Percentiles rank a stretch among this genome's conserved stretches.
Evolutionary conservation across 2,797 vertebrate species (phyloP).

Genomic region (Gobio occitaniae): DNA sequence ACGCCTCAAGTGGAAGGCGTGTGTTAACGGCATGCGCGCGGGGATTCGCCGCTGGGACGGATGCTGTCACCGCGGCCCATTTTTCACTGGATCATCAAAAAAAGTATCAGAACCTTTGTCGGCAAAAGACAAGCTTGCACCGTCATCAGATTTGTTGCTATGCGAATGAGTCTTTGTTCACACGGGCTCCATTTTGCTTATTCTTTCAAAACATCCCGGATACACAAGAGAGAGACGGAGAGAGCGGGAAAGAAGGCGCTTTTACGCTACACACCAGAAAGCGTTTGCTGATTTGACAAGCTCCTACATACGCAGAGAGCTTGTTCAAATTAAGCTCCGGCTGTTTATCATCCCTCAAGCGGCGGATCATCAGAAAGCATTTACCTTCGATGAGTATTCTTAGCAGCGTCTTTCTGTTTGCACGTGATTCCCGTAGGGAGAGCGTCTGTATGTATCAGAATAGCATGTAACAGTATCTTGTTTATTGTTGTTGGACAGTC

Average conservation of each 20-base stretch:
- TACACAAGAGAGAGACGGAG: slow-evolving; percentile 8
- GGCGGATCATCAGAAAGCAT: neutral
- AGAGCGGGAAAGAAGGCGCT: slow-evolving; percentile 18
- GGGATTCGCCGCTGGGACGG: slow-evolving; percentile 61
- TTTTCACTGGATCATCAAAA: slow-evolving; percentile 75
- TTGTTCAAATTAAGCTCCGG: slow-evolving; percentile 37
- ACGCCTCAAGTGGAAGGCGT: neutral
- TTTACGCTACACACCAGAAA: slow-evolving; percentile 36
- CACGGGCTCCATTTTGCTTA: slow-evolving; percentile 79
- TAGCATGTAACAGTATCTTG: slow-evolving; percentile 5
- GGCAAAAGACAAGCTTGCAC: slow-evolving; percentile 76
- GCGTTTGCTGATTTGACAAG: slow-evolving; percentile 34
- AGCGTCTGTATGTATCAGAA: neutral
- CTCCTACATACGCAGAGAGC: slow-evolving; percentile 22
- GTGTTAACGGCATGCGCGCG: slow-evolving; percentile 27
- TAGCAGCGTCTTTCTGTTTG: neutral
- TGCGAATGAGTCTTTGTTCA: slow-evolving; percentile 74
- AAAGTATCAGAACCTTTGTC: slow-evolving; percentile 73
- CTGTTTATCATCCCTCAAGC: slow-evolving; percentile 35
- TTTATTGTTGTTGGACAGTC: slow-evolving; percentile 30
- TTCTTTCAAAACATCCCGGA: slow-evolving; percentile 65
- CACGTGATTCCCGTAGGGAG: neutral
- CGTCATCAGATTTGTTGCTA: slow-evolving; percentile 80
- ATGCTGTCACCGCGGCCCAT: slow-evolving; percentile 64
- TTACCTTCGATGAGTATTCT: neutral